Evolutionary conservation across 2,888 invertebrate species (phyloP).

Genomic region (Monochamus alternatus): DNA sequence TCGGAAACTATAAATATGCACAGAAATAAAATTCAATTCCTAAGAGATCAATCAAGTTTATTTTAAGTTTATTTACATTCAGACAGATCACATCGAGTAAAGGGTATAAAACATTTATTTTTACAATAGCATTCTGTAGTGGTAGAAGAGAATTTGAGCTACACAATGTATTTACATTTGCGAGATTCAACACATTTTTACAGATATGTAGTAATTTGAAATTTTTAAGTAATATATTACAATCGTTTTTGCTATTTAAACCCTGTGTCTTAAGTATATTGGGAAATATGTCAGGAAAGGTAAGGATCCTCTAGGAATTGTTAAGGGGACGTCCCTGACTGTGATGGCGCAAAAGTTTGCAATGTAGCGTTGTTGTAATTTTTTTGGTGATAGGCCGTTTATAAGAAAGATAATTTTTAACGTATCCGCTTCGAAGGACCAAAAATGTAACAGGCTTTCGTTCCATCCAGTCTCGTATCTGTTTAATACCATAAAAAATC

Average conservation of each 20-base stretch:
- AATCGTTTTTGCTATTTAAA: conserved; percentile 46
- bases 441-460: too few relatives aligned
- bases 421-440: too few relatives aligned
- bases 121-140: conserved; percentile 48
- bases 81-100: conserved; percentile 56
- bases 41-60: conserved; percentile 48
- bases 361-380: neutral
- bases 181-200: conserved; percentile 46
- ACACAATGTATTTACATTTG: conserved; percentile 51
- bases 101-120: conserved; percentile 64
- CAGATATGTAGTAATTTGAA: conserved; percentile 53
- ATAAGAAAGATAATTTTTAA: neutral
- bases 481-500: too few relatives aligned
- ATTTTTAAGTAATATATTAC: conserved; percentile 40
- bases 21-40: conserved; percentile 24
- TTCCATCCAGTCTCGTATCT: too few relatives aligned
- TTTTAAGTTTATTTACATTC: conserved; percentile 53
- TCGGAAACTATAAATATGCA: neutral
- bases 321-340: neutral
- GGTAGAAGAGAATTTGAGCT: conserved; percentile 42
- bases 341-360: conserved; percentile 22
- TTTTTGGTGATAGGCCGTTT: conserved; percentile 28
- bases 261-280: conserved; percentile 51
- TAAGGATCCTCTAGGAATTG: neutral
- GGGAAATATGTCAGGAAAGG: conserved; percentile 33